A percentile compares a stretch with the other conserved stretches of the same genome.
Evolutionary conservation across 2,888 invertebrate species (phyloP).

Genomic region (Orchesella flavescens): DNA sequence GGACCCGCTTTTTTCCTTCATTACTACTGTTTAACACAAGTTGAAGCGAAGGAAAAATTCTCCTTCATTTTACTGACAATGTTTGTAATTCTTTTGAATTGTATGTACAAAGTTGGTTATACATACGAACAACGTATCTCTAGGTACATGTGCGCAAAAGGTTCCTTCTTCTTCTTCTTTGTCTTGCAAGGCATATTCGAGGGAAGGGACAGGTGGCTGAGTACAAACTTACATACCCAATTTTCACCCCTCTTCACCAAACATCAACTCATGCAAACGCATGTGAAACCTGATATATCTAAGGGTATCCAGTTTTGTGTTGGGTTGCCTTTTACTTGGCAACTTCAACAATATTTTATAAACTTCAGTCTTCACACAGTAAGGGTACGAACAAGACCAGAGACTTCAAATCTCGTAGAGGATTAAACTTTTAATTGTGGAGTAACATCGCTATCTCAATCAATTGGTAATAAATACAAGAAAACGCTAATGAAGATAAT

Average conservation of each 20-base stretch:
- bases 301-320: constrained; percentile 44
- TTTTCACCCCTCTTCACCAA: constrained; percentile 40
- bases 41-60: not conserved
- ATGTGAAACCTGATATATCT: not conserved
- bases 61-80: not conserved
- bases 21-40: not conserved
- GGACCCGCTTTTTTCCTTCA: constrained; percentile 23
- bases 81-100: not conserved
- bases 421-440: too few species aligned
- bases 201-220: too few species aligned
- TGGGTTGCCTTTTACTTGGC: constrained; percentile 21
- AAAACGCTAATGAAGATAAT: too few species aligned
- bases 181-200: not conserved
- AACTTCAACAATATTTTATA: constrained; percentile 9
- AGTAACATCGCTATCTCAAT: too few species aligned
- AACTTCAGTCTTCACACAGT: constrained; percentile 46
- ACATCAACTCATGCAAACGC: too few species aligned
- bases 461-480: too few species aligned
- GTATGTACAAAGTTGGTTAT: too few species aligned
- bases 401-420: too few species aligned
- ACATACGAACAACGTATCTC: too few species aligned
- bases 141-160: too few species aligned
- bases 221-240: not conserved
- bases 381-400: not conserved
- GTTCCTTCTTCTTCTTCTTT: constrained; percentile 18